Conservation (phyloP, 2,113 vertebrate genomes). For the Onychorhynchus coronatus region DNA sequence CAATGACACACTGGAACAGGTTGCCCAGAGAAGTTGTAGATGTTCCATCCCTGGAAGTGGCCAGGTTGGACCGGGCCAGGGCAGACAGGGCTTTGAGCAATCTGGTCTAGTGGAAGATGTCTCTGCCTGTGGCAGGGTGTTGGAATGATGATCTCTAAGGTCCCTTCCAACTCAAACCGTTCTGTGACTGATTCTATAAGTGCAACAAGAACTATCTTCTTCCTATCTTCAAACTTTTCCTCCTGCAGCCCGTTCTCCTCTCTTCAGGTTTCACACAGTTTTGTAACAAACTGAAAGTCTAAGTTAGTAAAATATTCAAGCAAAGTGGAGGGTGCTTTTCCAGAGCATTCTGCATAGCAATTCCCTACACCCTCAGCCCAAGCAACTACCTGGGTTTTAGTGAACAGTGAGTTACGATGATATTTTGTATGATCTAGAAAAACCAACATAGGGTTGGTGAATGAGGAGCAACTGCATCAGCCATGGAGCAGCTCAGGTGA, state of each 20-base stretch:
- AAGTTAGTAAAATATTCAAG: not conserved
- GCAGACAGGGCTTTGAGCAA: not conserved
- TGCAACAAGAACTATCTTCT: not conserved
- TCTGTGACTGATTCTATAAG: not conserved
- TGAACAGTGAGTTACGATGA: not conserved
- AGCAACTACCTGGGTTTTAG: not conserved
- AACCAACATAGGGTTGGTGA: not conserved
- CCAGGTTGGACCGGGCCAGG: not conserved
- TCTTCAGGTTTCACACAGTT: not conserved
- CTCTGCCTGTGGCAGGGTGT: rapidly evolving
- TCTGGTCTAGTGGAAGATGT: not conserved
- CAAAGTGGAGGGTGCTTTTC: not conserved
- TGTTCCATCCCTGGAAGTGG: not conserved
- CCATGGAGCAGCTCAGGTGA: not conserved
- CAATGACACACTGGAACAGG: not conserved
- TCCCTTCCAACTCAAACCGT: not conserved
- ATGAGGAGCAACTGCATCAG: not conserved
- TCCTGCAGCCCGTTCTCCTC: not conserved
- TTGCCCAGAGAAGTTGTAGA: not conserved
- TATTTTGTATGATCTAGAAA: not conserved
- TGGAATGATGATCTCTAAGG: not conserved
- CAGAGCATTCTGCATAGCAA: no score
- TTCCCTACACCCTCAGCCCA: not conserved
- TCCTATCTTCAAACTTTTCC: not conserved
- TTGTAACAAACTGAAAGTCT: not conserved